A percentile compares a stretch with the other conserved stretches of the same genome.
Conservation (phyloP, 2,888 invertebrate genomes). For the Helleia helle region DNA sequence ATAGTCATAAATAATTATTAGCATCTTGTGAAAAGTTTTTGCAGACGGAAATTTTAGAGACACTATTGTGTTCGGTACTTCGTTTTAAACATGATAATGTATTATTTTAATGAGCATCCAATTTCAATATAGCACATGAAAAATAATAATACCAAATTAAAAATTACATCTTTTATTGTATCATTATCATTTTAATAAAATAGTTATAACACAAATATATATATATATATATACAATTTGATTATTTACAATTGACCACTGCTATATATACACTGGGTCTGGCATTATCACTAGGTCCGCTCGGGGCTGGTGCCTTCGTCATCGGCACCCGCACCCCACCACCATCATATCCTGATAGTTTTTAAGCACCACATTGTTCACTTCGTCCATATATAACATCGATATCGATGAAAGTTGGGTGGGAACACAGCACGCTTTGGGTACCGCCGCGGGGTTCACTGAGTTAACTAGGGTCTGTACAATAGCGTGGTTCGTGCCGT, state of each 20-base stretch:
- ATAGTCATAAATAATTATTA: too few relatives aligned
- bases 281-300: slow-evolving; percentile 63
- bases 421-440: slow-evolving; percentile 97
- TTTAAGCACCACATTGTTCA: slow-evolving; percentile 96
- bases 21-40: too few relatives aligned
- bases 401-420: slow-evolving; percentile 95
- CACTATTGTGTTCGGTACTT: too few relatives aligned
- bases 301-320: slow-evolving; percentile 61
- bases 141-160: slow-evolving; percentile 15
- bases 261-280: slow-evolving; percentile 72
- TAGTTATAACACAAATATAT: slow-evolving; percentile 68
- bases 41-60: too few relatives aligned
- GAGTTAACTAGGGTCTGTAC: slow-evolving; percentile 97
- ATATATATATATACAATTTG: slow-evolving; percentile 67
- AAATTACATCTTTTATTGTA: slow-evolving; percentile 62
- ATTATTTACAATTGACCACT: slow-evolving; percentile 67
- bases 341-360: slow-evolving; percentile 99
- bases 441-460: slow-evolving; percentile 91
- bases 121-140: neutral
- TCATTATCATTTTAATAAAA: slow-evolving; percentile 67
- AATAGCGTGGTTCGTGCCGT: slow-evolving; percentile 98
- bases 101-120: too few relatives aligned
- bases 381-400: slow-evolving; percentile 96
- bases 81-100: too few relatives aligned
- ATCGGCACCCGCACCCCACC: slow-evolving; percentile 98